Base-by-base conservation (phyloP, 2,888 invertebrate genomes). In the Drosophila fungiperda region DNA sequence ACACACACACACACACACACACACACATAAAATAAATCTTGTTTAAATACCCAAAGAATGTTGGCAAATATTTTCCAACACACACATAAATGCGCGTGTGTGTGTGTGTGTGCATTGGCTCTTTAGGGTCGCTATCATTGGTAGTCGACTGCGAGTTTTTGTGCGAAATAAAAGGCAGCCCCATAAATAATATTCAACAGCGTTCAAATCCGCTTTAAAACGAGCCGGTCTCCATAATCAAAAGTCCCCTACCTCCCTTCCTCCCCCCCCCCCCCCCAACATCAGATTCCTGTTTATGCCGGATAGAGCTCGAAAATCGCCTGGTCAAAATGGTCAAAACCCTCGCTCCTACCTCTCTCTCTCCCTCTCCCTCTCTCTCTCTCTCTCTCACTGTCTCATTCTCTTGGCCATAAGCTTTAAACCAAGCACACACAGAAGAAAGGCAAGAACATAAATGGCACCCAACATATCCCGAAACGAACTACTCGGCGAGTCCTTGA, bases 21-120 rank as follows among this genome's bases (percentile, higher is more conserved):
- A 15, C 77, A 89, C 77, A 42, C 12, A 64, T 72, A 76, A 87
- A 85, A 86, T 86, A 86, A 86, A 86, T 89, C 85, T 85, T 85
- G 89, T 85, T 85, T 86, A 86, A 86, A 86, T 86, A 86, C 90
- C 86, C 87, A 82, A 86, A 87, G 87, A 86, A 86, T 86, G 89
- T 86, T 86, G 76, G 89, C 84, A 86, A 87, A 89, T 87, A 89
- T 89, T 85, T 88, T 83, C 52, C 53, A 36, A 33, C 54, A 53
- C 61, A 42, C 58, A 42, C 58, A 45, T 50, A 32, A 45, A 20
- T 68, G 26, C 48, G 60, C 57, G 38, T 17, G 8, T 23, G 40
- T 26, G 38, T 65, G 52, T 66, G 61, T 59, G 53, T 64, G 35
- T 58, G 54, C 58, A 50, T 59, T 20, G 53, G 54, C 83, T 73